Evolutionary conservation across 1,140 invertebrate genomes (phyloP), one percentile per base, ranked within the genome.

Genomic region (Apocrypta bakeri): DNA sequence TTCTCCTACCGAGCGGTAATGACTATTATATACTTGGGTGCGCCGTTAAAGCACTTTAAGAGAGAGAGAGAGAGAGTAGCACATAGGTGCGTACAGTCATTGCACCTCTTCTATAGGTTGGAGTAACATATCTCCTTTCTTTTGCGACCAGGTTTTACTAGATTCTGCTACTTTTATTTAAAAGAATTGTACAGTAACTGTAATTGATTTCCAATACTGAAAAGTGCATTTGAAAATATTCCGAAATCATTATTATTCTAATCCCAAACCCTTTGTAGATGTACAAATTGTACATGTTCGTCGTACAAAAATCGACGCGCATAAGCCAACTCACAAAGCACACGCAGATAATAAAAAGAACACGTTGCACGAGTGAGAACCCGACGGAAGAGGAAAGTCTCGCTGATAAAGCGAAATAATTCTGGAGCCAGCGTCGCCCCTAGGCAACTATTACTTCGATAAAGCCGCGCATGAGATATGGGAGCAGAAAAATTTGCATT

Each of bases 401-500:
- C 7, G 29, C 72, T 40, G 79, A 81, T 81, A 81, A 81, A 68
- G 56, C 33, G 42, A 75, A 82, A 76, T 81, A 69, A 81, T 64
- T 75, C 33, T 27, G 63, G 42, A 29, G 64, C 61, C 42, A 69
- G 78, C 31, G 42, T 27, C 75, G 74, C 42, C 82, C 77, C 84
- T 64, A 75, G 76, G 68, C 75, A 29, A 82, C 63, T 75, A n/a
- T n/a, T n/a, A 2, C 33, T 37, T 76, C 61, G 80, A 82, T 82
- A 82, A 76, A 82, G 64, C 61, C 42, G 73, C 37, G 64, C 21
- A 76, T 71, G 80, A 79, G 63, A 80, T 82, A 82, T 76, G 80
- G 80, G 29, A 37, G 24, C 40, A 81, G 76, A 80, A 81, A 86
- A 86, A 87, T 88, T 88, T 87, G 85, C 87, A 85, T 88, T 86